Evolutionary conservation across 2,888 invertebrate species (phyloP).

Genomic region (Agrotis segetum): DNA sequence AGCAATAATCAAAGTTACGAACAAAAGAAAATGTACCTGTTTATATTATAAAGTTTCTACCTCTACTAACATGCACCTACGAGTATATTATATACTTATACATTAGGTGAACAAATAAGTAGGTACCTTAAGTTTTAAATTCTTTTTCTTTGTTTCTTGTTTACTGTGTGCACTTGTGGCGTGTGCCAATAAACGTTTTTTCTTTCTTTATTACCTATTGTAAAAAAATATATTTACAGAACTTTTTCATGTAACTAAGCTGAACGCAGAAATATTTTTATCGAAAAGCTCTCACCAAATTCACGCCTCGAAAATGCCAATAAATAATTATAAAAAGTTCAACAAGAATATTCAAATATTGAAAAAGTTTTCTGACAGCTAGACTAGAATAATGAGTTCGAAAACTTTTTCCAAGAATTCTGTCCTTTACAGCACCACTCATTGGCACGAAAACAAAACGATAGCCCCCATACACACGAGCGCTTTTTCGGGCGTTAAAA

Average conservation of each 20-base stretch:
- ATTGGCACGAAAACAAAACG: slow-evolving; percentile 17
- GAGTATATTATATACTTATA: not conserved
- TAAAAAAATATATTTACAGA: too few relatives aligned
- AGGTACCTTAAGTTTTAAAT: too few relatives aligned
- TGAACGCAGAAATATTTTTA: not conserved
- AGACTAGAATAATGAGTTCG: slow-evolving; percentile 28
- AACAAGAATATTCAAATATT: slow-evolving; percentile 38
- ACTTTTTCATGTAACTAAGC: too few relatives aligned
- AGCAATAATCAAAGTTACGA: not conserved
- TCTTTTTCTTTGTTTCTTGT: too few relatives aligned
- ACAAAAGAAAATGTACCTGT: not conserved
- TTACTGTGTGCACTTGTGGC: too few relatives aligned
- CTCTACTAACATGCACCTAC: not conserved
- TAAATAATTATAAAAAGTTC: slow-evolving; percentile 48
- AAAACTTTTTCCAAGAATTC: slow-evolving; percentile 22
- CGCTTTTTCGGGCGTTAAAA: too few relatives aligned
- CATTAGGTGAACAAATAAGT: too few relatives aligned
- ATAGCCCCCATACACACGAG: not conserved
- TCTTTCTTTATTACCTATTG: too few relatives aligned
- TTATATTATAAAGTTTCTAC: too few relatives aligned
- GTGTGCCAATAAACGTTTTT: too few relatives aligned
- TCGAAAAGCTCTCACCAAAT: not conserved
- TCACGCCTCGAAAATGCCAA: slow-evolving; percentile 26
- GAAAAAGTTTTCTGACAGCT: slow-evolving; percentile 36
- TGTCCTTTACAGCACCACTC: not conserved